A percentile compares a stretch with the other conserved stretches of the same genome.
phyloP scores from a whole-genome alignment of 2,113 vertebrate species.

The Glaucomys volans region DNA sequence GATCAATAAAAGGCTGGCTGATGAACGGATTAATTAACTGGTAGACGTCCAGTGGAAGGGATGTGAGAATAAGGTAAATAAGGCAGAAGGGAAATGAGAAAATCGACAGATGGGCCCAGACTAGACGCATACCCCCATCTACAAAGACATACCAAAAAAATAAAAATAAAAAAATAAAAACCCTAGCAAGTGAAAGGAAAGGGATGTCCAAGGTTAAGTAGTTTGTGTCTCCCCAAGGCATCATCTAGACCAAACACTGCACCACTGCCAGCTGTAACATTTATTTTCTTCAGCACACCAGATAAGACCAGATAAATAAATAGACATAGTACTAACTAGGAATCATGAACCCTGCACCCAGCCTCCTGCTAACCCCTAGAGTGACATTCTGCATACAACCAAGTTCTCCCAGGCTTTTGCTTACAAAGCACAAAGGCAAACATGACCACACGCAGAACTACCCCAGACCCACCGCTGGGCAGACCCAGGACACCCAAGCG shows the following conservation, averaged over 20 bases:
- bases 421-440: background rate
- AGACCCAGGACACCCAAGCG: too few species aligned
- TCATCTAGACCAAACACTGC: background rate
- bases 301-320: constrained; percentile 22
- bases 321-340: background rate
- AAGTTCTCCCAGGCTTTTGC: background rate
- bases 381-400: background rate
- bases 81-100: constrained; percentile 25
- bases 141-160: background rate
- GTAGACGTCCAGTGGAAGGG: background rate
- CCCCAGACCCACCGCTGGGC: background rate
- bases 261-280: background rate
- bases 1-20: background rate
- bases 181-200: background rate
- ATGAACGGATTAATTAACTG: background rate
- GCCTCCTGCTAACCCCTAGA: background rate
- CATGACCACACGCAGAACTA: rapidly evolving
- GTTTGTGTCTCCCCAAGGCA: background rate
- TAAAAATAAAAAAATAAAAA: background rate
- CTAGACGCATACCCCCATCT: background rate
- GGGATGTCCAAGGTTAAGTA: background rate
- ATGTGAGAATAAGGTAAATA: background rate
- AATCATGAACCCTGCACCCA: background rate
- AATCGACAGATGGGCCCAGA: background rate
- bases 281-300: background rate